Evolutionary conservation across 2,888 invertebrate species (phyloP).

Genomic region (Galerucella pusilla): DNA sequence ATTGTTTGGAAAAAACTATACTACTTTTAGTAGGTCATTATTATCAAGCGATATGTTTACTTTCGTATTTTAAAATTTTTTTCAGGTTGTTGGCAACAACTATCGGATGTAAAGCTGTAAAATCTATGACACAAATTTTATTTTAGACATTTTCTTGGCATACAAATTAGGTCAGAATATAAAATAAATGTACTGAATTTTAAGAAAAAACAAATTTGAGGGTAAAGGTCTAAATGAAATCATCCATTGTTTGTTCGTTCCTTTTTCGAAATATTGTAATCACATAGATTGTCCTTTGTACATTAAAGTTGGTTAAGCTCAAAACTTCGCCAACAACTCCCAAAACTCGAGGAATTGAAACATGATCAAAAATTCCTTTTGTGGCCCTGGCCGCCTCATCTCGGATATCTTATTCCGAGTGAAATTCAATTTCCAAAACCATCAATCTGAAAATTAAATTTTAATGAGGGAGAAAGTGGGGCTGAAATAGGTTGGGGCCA

Average conservation of each 20-base stretch:
- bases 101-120: not conserved
- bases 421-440: slow-evolving; percentile 44
- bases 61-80: not conserved
- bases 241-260: too few species aligned
- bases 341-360: slow-evolving; percentile 10
- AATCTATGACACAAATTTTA: not conserved
- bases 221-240: too few species aligned
- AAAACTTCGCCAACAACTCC: slow-evolving; percentile 11
- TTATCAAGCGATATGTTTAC: not conserved
- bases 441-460: slow-evolving; percentile 44
- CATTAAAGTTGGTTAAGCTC: not conserved
- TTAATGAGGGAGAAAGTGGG: slow-evolving; percentile 30
- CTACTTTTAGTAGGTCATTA: not conserved
- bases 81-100: not conserved
- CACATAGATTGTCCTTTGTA: not conserved
- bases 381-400: slow-evolving; percentile 28
- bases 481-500: not conserved
- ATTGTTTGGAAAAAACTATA: too few species aligned
- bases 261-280: too few species aligned
- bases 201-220: not conserved
- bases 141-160: not conserved
- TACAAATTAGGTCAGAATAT: not conserved
- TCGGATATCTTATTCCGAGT: slow-evolving; percentile 37
- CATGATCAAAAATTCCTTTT: slow-evolving; percentile 36
- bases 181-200: not conserved